Base-by-base conservation (phyloP, 1,140 invertebrate genomes). In the Colletes latitarsis region DNA sequence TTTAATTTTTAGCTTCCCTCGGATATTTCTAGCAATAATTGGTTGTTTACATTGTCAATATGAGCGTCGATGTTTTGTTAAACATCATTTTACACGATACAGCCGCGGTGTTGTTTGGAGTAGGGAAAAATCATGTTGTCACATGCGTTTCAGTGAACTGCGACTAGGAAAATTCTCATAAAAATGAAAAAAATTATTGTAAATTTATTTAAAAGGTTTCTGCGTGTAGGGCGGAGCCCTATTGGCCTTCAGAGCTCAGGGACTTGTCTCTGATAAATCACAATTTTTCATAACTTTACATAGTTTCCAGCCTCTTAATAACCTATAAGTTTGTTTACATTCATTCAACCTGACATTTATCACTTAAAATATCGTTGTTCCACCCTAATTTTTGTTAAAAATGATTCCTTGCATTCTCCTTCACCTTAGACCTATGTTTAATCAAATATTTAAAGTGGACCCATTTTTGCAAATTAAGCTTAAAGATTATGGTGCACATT, bases 381-480 rank as follows among this genome's bases (percentile, higher is more conserved):
- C 94, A 94, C 87, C 60, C 82, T 89, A 92, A 90, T 94, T 94
- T 91, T 81, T 84, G 76, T 91, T 89, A 90, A 67, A 86, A 91
- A 91, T 84, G 81, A 91, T 94, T 94, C 92, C 92, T 92, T 89
- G 90, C 88, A 93, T 93, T 91, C 94, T 92, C 90, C 86, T 90
- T 92, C 84, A 84, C 81, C 72, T 83, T 89, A 84, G 46, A 75
- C 84, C 77, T 83, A 75, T 89, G 88, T 89, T 93, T 92, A 94
- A 94, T 94, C 84, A 82, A 88, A 93, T 94, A 94, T 96, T 94
- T 85, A 81, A 92, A 92, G 94, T 93, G 94, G 95, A 96, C 96
- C 96, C 96, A 95, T 96, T 96, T 96, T 96, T 92, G 94, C 92
- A 96, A 96, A 95, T 95, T 96, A 88, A 93, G 90, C 93, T 94